Conservation (phyloP, 2,113 vertebrate species). For the Eubucco bourcierii region DNA sequence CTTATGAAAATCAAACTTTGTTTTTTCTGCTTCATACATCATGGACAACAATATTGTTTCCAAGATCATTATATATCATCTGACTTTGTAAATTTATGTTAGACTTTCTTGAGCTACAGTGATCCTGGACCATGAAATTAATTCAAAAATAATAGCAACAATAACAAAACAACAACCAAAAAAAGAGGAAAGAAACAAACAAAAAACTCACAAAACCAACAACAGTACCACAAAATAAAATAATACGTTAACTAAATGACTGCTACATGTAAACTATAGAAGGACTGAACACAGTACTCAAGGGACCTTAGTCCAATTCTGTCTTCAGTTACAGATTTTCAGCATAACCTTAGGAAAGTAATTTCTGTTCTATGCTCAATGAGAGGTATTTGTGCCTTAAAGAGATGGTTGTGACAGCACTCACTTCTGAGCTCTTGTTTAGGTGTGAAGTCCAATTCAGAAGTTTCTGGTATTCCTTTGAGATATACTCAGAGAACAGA, state of each 20-base stretch:
- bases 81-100: constrained; percentile 32
- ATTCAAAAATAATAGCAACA: background rate
- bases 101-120: constrained; percentile 34
- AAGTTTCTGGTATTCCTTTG: constrained; percentile 39
- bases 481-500: background rate
- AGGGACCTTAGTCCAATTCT: background rate
- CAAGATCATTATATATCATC: constrained; percentile 35
- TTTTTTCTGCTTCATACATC: constrained; percentile 55
- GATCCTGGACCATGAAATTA: constrained; percentile 48
- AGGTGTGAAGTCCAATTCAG: constrained; percentile 41
- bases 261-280: constrained; percentile 18
- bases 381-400: constrained; percentile 41
- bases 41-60: constrained; percentile 54
- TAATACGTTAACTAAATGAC: constrained; percentile 28
- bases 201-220: no score
- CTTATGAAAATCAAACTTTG: constrained; percentile 68
- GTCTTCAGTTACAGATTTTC: background rate
- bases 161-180: background rate
- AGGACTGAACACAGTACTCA: background rate
- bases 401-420: background rate
- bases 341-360: background rate
- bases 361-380: background rate
- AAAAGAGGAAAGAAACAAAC: background rate
- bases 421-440: constrained; percentile 31
- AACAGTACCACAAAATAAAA: background rate